These are phyloP conservation scores for Egretta garzetta DNA, from an alignment of 2,113 vertebrate genomes.

Conservation along the genomic window DNA sequence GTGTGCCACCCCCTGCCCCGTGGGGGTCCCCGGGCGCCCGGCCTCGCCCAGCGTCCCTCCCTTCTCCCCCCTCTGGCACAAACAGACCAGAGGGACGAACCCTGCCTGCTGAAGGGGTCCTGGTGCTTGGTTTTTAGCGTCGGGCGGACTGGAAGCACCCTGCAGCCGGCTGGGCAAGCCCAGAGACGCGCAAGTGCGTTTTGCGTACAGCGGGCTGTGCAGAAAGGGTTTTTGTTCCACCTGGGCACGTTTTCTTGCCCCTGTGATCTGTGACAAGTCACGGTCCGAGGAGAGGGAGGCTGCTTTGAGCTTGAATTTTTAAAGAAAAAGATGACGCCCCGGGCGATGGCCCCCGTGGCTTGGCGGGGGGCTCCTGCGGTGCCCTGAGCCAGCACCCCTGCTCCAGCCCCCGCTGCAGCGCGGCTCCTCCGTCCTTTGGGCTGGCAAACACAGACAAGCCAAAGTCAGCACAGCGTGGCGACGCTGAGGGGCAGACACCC, in stretches of 20 bases:
- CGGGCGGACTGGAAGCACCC: neutral
- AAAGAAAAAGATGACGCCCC: neutral
- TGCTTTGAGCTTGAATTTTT: neutral
- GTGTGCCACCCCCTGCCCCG: rapidly evolving
- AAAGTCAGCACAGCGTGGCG: neutral
- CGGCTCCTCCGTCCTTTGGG: neutral
- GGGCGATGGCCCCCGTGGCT: too few relatives aligned
- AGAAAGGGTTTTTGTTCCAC: neutral
- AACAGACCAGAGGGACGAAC: neutral
- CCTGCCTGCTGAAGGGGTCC: rapidly evolving
- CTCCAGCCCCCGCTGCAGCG: neutral
- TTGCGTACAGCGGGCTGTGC: neutral
- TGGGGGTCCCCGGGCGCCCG: rapidly evolving
- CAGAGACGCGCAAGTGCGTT: neutral
- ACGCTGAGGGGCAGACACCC: neutral
- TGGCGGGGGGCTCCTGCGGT: too few relatives aligned
- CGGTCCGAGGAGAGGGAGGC: neutral
- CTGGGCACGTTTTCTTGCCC: neutral
- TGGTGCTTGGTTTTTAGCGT: rapidly evolving
- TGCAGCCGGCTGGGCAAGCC: neutral
- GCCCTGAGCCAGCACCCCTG: neutral
- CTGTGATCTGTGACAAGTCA: neutral
- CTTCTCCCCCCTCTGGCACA: too few relatives aligned
- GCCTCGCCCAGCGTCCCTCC: rapidly evolving
- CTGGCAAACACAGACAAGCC: neutral